Conservation (phyloP, 2,888 invertebrate species). For the Rhagophthalmus giganteus region DNA sequence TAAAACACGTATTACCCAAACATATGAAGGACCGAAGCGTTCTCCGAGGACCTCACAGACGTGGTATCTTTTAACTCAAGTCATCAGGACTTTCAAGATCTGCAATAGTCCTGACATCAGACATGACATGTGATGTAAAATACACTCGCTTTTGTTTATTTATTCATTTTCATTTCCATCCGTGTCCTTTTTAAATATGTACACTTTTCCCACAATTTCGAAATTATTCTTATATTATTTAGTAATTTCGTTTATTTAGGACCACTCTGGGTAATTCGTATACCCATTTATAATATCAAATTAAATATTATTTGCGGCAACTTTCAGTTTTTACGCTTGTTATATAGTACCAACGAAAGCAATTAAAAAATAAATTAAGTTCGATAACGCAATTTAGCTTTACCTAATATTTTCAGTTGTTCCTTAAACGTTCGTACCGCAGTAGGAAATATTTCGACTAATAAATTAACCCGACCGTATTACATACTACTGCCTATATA, state of each 20-base stretch:
- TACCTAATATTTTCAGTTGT: too few species aligned
- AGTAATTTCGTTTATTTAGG: slow-evolving; percentile 1
- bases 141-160: slow-evolving; percentile 17
- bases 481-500: too few species aligned
- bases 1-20: slow-evolving; percentile 34
- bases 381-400: too few species aligned
- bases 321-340: neutral
- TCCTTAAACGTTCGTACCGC: too few species aligned
- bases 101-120: slow-evolving; percentile 19
- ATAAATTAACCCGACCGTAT: too few species aligned
- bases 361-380: too few species aligned
- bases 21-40: slow-evolving; percentile 29
- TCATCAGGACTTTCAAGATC: slow-evolving; percentile 28
- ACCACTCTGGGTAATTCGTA: neutral
- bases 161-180: slow-evolving; percentile 13
- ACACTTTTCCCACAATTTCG: slow-evolving; percentile 8
- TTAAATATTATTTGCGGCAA: neutral
- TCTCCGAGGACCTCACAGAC: slow-evolving; percentile 27
- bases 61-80: slow-evolving; percentile 29
- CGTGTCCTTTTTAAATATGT: neutral
- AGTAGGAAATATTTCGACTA: too few species aligned
- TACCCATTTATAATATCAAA: neutral
- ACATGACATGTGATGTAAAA: slow-evolving; percentile 24
- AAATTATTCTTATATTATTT: slow-evolving; percentile 1
- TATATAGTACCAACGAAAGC: too few species aligned